Base-by-base conservation (phyloP, 2,888 invertebrate genomes). In the Cephus sareptanus region DNA sequence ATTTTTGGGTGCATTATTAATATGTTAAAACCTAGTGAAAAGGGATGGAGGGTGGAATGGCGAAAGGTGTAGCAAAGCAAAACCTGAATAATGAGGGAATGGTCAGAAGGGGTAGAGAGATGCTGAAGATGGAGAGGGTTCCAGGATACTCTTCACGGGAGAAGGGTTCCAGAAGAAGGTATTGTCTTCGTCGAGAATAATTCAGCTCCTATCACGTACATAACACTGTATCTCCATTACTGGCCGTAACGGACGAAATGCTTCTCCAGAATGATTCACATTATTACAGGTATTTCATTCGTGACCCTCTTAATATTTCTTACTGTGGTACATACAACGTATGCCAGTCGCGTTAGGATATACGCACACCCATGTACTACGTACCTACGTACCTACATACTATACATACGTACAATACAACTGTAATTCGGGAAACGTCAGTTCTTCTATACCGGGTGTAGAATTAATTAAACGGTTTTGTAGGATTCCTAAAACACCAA, bases 391-490 rank as follows among this genome's bases (percentile, higher is more conserved):
- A 34, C 34, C 34, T 9, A 34, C 9, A 1, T 34, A 23, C 56
- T 56, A 23, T 56, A 56, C 23, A 23, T 56, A 56, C 23, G 56
- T 56, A 23, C 2, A 56, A 56, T 56, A 86, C 83, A 83, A 82
- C 82, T 69, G 79, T 85, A 83, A 84, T 83, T 86, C 81, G 82
- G 79, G 79, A 77, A 75, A 75, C 80, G 82, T 85, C 82, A 81
- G 84, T 87, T 87, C 86, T 87, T 87, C 86, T 81, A 33, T 69
- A 76, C 69, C 80, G 79, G 76, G 82, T 82, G 79, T 81, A 77
- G 87, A 87, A 87, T 88, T 87, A 87, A 88, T 88, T 87, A 87
- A 87, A 87, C 75, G 77, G 86, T 85, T 87, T 86, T 86, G 85
- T 83, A 83, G 76, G 23, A 56, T 11, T 76, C 76, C 74, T 75